Evolutionary conservation across 2,113 vertebrate genomes (phyloP).

Genomic region (Thunnus thynnus): DNA sequence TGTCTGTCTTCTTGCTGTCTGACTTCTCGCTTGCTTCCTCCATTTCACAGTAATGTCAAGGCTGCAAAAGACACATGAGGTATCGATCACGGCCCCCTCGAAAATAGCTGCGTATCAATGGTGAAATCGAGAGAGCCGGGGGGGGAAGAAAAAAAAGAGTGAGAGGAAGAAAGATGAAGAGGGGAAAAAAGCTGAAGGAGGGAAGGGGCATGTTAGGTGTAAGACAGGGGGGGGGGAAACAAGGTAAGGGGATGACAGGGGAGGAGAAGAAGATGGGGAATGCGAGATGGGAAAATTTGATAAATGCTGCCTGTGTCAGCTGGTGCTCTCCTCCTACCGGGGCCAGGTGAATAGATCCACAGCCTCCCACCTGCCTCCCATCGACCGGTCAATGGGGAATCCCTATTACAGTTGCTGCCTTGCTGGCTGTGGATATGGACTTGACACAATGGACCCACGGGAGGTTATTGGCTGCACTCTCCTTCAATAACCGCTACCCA

Average conservation of each 20-base stretch:
- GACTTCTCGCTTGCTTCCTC: conserved; percentile 47
- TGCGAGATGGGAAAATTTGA: conserved; percentile 48
- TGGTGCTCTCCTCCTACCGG: conserved; percentile 28
- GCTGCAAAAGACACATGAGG: conserved; percentile 48
- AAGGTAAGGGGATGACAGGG: conserved; percentile 15
- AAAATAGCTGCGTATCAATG: conserved; percentile 23
- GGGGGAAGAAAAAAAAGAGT: not conserved
- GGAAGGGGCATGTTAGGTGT: conserved; percentile 3
- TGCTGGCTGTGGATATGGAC: conserved; percentile 65
- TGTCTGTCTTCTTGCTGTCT: conserved; percentile 38
- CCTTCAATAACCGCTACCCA: conserved; percentile 65
- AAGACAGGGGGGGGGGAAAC: conserved; percentile 7
- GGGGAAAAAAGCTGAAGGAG: not conserved
- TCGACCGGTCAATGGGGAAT: conserved; percentile 63
- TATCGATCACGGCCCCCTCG: conserved; percentile 55
- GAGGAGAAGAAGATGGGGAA: not conserved
- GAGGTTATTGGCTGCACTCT: conserved; percentile 70
- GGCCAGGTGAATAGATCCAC: conserved; percentile 49
- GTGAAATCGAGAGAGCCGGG: not conserved
- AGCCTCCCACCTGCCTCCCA: conserved; percentile 58
- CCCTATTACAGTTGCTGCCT: conserved; percentile 66
- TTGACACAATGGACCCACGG: conserved; percentile 63
- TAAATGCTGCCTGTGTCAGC: conserved; percentile 55
- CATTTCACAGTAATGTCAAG: conserved; percentile 46
- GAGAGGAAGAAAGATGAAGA: not conserved